Conservation (phyloP, 2,797 vertebrate species). For the Tiaroga cobitis region DNA sequence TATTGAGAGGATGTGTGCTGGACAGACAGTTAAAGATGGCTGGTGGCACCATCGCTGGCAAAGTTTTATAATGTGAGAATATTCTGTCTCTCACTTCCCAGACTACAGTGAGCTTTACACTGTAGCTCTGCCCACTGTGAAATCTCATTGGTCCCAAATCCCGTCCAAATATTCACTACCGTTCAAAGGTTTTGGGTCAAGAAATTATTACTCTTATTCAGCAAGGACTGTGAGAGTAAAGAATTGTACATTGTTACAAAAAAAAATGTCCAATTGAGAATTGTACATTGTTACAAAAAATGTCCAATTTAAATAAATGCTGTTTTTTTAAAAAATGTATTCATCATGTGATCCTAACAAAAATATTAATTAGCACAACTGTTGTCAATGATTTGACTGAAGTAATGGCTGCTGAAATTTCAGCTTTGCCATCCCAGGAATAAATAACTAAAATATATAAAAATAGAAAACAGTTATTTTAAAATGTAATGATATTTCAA, state of each 20-base stretch:
- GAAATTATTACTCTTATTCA: not conserved
- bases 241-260: not conserved
- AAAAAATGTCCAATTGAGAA: not conserved
- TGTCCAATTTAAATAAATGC: not conserved
- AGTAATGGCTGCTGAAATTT: not conserved
- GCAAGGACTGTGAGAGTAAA: not conserved
- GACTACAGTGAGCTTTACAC: not conserved
- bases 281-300: not conserved
- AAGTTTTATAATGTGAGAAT: constrained; percentile 32
- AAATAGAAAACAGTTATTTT: not conserved
- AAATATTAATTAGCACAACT: not conserved
- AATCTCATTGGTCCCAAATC: not conserved
- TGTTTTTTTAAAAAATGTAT: not conserved
- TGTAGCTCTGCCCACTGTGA: too few species aligned
- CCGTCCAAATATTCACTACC: not conserved
- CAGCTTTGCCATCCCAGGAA: not conserved
- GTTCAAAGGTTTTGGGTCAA: not conserved
- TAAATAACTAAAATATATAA: not conserved
- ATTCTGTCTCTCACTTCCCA: constrained; percentile 31
- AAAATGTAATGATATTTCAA: not conserved
- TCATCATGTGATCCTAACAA: not conserved
- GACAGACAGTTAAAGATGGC: constrained; percentile 21
- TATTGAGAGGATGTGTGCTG: constrained; percentile 34
- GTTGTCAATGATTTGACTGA: not conserved
- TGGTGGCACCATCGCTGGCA: constrained; percentile 11